phyloP scores from a whole-genome alignment of 2,888 invertebrate species.

The Uropetala carovei region DNA sequence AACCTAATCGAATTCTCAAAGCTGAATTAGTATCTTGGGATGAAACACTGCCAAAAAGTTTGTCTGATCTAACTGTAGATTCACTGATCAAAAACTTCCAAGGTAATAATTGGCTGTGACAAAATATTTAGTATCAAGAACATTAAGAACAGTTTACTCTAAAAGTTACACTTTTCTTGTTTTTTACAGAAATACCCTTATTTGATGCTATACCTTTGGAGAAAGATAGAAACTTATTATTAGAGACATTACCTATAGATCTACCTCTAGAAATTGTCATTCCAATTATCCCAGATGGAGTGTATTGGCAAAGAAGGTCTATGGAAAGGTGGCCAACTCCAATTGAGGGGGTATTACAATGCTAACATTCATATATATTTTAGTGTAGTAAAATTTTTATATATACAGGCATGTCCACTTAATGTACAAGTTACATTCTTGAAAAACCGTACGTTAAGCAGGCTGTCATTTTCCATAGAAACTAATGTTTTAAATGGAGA shows the following conservation, averaged over 20 bases:
- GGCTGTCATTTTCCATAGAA: too few species aligned
- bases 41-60: constrained; percentile 46
- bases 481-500: too few species aligned
- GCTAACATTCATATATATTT: neutral
- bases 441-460: too few species aligned
- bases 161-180: neutral
- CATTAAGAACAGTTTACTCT: neutral
- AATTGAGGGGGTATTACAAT: constrained; percentile 27
- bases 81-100: constrained; percentile 36
- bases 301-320: constrained; percentile 50
- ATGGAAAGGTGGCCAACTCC: constrained; percentile 53
- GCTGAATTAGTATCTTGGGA: constrained; percentile 43
- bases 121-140: too few species aligned
- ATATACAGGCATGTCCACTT: too few species aligned
- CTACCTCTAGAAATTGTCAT: constrained; percentile 23
- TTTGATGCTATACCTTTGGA: constrained; percentile 29
- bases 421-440: too few species aligned
- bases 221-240: constrained; percentile 30
- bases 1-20: constrained; percentile 57
- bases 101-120: neutral
- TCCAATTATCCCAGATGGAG: constrained; percentile 46
- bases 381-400: neutral
- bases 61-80: constrained; percentile 13
- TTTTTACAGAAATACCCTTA: constrained; percentile 38
- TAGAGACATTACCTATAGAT: constrained; percentile 37